Base-by-base conservation (phyloP, 1,140 invertebrate genomes). In the Rhynchophorus ferrugineus region DNA sequence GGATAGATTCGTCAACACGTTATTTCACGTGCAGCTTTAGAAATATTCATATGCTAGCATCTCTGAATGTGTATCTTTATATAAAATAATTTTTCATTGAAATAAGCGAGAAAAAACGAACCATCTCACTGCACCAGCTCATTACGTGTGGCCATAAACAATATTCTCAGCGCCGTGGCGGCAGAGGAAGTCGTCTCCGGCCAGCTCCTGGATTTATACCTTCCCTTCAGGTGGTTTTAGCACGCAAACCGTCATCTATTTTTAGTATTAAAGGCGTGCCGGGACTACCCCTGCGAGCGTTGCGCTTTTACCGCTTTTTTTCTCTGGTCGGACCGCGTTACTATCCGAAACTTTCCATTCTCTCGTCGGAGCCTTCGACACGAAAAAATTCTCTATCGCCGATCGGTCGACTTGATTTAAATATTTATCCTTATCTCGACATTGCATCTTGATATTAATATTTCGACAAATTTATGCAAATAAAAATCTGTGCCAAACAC, bases 391-490 rank as follows among this genome's bases (percentile, higher is more conserved):
- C n/a, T n/a, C n/a, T n/a, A n/a, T n/a, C n/a, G n/a, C n/a, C n/a
- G n/a, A n/a, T n/a, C n/a, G n/a, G n/a, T n/a, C n/a, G n/a, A n/a
- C 33, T 8, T 34, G n/a, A 34, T n/a, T 34, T 8, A n/a, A 34
- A 34, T 34, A 34, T 8, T 34, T n/a, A n/a, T n/a, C n/a, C 13
- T 38, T 52, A 52, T 52, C 41, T 44, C 33, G 33, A 52, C 33
- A 33, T 44, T 52, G 42, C 34, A 38, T 38, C 42, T 45, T 33
- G 17, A 38, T 38, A 19, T 38, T 38, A 5, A 38, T 38, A 38
- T 38, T 52, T 52, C 18, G 33, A 44, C 42, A 45, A 52, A 52
- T 45, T 52, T 52, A 52, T 52, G 42, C 49, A 52, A 52, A 52
- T 52, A 24, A 20, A 49, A 44, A 52, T 44, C 43, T 37, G 49